These are phyloP conservation scores for Camponotus vicinus DNA, from an alignment of 1,140 invertebrate species.

Conservation along the genomic window DNA sequence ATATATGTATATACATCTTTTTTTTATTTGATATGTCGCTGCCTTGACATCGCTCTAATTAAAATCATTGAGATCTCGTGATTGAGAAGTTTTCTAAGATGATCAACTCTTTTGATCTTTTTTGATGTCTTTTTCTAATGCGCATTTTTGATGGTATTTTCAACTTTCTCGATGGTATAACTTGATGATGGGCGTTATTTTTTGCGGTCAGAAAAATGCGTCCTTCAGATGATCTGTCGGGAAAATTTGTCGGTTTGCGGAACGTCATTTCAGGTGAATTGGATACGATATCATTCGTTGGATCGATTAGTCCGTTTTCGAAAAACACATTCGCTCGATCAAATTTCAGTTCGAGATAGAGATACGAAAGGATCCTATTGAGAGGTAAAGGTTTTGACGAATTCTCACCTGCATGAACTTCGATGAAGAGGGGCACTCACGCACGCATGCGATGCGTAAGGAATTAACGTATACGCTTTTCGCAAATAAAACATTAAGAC, in stretches of 20 bases:
- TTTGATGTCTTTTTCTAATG: constrained; percentile 27
- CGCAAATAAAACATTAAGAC: constrained; percentile 52
- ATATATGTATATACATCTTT: constrained; percentile 50
- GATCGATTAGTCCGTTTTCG: not conserved
- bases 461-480: constrained; percentile 58
- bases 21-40: constrained; percentile 54
- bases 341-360: constrained; percentile 5
- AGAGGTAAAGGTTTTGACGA: constrained; percentile 58
- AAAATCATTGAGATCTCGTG: constrained; percentile 16
- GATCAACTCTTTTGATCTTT: not conserved
- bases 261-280: constrained; percentile 3
- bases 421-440: not conserved
- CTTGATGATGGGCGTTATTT: constrained; percentile 68
- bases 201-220: constrained; percentile 73
- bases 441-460: constrained; percentile 31
- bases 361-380: constrained; percentile 19
- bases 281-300: not conserved
- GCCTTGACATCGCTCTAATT: constrained; percentile 25
- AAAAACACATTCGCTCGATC: not conserved
- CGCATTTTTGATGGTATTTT: not conserved
- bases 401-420: constrained; percentile 61
- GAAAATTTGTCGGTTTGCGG: not conserved
- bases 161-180: constrained; percentile 14
- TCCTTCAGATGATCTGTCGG: constrained; percentile 41
- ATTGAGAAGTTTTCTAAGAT: constrained; percentile 4